Conservation (phyloP, 2,888 invertebrate species). For the Julus scandinavius region DNA sequence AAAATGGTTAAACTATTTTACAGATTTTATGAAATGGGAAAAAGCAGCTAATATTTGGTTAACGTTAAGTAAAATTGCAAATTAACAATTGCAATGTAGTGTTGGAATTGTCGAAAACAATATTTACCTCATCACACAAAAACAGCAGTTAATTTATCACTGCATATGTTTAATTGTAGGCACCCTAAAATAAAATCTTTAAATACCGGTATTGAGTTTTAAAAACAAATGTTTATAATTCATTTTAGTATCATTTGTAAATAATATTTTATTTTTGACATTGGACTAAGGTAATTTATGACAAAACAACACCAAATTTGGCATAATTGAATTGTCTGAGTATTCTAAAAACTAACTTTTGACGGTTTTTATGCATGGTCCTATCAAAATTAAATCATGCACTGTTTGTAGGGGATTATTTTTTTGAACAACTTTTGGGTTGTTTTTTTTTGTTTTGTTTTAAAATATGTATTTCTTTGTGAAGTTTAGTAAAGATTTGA, state of each 20-base stretch:
- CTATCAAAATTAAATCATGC: not conserved
- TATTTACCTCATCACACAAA: no score
- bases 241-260: not conserved
- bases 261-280: not conserved
- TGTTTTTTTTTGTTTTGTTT: not conserved
- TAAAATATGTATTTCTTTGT: not conserved
- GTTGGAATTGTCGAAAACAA: no score
- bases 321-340: not conserved
- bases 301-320: not conserved
- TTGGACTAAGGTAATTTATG: not conserved
- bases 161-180: no score
- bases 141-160: no score
- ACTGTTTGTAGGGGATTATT: not conserved
- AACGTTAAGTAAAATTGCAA: no score
- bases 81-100: no score
- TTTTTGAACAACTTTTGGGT: not conserved
- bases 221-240: no score
- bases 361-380: not conserved
- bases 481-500: not conserved
- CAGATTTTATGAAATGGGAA: no score
- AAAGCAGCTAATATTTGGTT: no score
- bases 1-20: no score
- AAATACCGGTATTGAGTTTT: no score
- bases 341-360: not conserved
- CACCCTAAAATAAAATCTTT: no score